Conservation (phyloP, 2,888 invertebrate genomes). For the Anticlea derivata region DNA sequence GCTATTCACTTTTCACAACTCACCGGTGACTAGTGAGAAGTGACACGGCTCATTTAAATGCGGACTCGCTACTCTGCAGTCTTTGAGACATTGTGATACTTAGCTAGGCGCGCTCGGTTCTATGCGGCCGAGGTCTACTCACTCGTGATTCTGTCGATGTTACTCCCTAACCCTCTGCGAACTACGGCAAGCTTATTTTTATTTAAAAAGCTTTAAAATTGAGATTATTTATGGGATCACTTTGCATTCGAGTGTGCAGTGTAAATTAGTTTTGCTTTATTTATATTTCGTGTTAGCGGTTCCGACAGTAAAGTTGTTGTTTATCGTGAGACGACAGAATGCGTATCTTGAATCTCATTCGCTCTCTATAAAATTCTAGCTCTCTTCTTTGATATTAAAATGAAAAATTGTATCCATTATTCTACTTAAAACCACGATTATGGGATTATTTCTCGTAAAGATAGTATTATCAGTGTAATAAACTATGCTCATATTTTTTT, state of each 20-base stretch:
- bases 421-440: constrained; percentile 31
- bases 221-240: constrained; percentile 77
- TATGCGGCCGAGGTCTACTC: constrained; percentile 30
- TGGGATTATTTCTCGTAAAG: constrained; percentile 48
- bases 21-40: too few relatives aligned
- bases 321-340: constrained; percentile 38
- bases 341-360: constrained; percentile 42
- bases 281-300: constrained; percentile 48
- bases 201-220: constrained; percentile 78
- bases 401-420: constrained; percentile 18
- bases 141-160: constrained; percentile 44
- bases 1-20: too few relatives aligned
- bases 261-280: constrained; percentile 48
- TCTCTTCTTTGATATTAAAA: constrained; percentile 58
- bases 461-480: constrained; percentile 21
- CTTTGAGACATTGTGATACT: constrained; percentile 81
- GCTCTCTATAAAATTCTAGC: constrained; percentile 70
- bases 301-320: constrained; percentile 66
- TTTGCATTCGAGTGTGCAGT: constrained; percentile 51
- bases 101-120: constrained; percentile 58
- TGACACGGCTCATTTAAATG: too few relatives aligned
- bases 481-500: constrained; percentile 28
- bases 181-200: constrained; percentile 64
- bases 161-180: constrained; percentile 50
- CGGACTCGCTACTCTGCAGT: constrained; percentile 79